Percentiles rank a stretch among this genome's conserved stretches.
Evolutionary conservation across 2,888 invertebrate genomes (phyloP).

Genomic region (Drosophila crucigera): DNA sequence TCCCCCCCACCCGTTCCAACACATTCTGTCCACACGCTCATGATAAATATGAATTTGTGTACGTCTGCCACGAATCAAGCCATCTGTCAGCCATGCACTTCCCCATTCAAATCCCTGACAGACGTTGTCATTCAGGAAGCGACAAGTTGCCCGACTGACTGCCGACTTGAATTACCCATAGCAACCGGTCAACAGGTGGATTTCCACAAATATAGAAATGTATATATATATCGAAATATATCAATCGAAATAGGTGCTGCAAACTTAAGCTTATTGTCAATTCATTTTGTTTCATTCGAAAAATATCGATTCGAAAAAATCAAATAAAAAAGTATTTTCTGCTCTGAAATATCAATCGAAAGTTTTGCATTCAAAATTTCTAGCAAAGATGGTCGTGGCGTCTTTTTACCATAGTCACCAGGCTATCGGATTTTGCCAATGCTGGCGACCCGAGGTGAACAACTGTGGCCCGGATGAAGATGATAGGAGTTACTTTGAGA

Average conservation of each 20-base stretch:
- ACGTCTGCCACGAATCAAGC: conserved; percentile 24
- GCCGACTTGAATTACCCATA: conserved; percentile 7
- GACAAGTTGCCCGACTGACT: conserved; percentile 23
- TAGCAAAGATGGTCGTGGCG: conserved; percentile 4
- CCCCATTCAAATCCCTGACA: conserved; percentile 41
- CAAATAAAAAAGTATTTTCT: too few species aligned
- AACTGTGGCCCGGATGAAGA: conserved; percentile 28
- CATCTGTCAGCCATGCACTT: conserved; percentile 47
- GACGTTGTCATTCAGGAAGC: conserved; percentile 34
- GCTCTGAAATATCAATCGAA: conserved; percentile 16
- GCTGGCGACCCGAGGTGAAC: conserved; percentile 4
- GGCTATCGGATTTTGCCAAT: conserved; percentile 27
- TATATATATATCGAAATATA: too few species aligned
- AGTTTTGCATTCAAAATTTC: neutral
- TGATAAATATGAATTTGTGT: conserved; percentile 57
- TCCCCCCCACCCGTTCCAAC: neutral
- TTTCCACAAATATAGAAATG: neutral
- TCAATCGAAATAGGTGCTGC: neutral
- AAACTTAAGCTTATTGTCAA: neutral
- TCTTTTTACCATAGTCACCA: conserved; percentile 1
- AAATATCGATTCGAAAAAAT: neutral
- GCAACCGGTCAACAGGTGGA: conserved; percentile 34
- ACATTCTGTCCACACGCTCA: conserved; percentile 4
- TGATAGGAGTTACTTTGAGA: conserved; percentile 4
- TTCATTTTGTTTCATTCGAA: neutral